Conservation (phyloP, 2,113 vertebrate genomes). For the Bubo scandiacus region DNA sequence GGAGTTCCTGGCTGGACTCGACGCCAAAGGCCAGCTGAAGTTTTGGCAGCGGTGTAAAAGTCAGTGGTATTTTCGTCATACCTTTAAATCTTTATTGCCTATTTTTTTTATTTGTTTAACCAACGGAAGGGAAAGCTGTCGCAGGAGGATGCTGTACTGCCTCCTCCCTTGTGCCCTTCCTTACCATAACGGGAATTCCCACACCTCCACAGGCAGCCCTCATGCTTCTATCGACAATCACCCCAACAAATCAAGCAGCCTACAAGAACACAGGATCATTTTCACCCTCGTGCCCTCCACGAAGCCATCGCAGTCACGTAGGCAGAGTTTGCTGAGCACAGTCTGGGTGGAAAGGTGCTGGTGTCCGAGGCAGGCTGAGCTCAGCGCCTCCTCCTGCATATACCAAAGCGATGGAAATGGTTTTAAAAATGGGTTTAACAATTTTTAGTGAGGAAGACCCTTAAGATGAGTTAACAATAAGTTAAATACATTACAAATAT, state of each 20-base stretch:
- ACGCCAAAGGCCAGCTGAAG: not conserved
- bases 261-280: rapidly evolving
- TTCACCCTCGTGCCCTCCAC: not conserved
- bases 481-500: not conserved
- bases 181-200: not conserved
- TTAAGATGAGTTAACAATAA: not conserved
- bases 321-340: not conserved
- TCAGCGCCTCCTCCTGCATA: not conserved
- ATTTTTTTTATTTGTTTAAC: not conserved
- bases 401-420: not conserved
- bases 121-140: not conserved
- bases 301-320: rapidly evolving
- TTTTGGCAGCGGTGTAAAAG: not conserved
- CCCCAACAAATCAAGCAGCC: no score
- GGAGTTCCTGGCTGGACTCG: not conserved
- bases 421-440: not conserved
- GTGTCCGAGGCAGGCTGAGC: not conserved
- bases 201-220: not conserved
- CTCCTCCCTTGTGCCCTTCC: not conserved
- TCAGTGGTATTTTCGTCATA: not conserved
- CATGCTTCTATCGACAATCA: not conserved
- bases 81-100: not conserved
- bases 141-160: not conserved
- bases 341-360: not conserved
- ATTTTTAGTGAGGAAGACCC: not conserved